phyloP scores from a whole-genome alignment of 2,797 vertebrate genomes.

The Iguana delicatissima region DNA sequence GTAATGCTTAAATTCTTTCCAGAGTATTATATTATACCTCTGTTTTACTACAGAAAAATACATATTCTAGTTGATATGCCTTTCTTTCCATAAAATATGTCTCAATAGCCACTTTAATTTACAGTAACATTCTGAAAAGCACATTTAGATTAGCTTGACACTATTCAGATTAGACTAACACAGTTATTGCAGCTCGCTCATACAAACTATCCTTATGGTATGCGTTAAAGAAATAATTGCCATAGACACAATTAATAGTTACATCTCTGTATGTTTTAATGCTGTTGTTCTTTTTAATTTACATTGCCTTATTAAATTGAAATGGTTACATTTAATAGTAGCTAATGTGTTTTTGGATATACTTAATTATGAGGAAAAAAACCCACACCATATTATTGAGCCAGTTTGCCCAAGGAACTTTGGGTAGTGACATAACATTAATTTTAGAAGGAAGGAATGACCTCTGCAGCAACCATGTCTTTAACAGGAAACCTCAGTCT shows the following conservation, averaged over 20 bases:
- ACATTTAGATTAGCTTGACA: not conserved
- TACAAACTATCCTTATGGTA: slow-evolving; percentile 31
- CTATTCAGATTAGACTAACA: not conserved
- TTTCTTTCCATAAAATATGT: not conserved
- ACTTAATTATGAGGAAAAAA: not conserved
- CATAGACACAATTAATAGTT: not conserved
- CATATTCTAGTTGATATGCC: not conserved
- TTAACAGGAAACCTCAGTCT: not conserved
- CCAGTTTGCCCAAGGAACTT: not conserved
- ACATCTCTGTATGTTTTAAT: slow-evolving; percentile 18
- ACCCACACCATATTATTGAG: not conserved
- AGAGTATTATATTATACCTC: slow-evolving; percentile 28
- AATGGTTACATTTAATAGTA: not conserved
- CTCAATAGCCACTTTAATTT: slow-evolving; percentile 23
- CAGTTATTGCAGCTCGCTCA: not conserved
- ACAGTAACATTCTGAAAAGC: slow-evolving; percentile 7
- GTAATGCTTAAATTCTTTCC: not conserved
- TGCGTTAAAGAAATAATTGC: slow-evolving; percentile 8
- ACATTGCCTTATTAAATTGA: slow-evolving; percentile 21
- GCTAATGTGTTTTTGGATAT: slow-evolving; percentile 7
- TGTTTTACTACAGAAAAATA: not conserved
- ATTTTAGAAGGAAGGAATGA: not conserved
- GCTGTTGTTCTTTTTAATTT: slow-evolving; percentile 13
- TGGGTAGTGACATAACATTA: not conserved
- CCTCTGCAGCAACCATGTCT: not conserved